Base-by-base conservation (phyloP, 2,797 vertebrate genomes). In the Novumbra hubbsi region DNA sequence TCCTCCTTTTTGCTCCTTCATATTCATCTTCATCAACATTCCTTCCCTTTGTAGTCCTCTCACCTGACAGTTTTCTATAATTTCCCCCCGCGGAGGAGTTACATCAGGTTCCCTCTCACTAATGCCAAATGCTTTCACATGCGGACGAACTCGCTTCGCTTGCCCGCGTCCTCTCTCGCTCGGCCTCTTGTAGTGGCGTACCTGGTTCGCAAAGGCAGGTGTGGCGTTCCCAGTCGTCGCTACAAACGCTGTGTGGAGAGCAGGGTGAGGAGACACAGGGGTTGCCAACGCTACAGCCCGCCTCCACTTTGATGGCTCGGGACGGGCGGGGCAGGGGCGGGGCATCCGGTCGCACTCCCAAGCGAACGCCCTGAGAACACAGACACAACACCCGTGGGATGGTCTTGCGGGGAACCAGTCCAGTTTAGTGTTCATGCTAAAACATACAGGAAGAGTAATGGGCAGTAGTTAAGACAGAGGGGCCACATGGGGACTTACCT, bases 141-240 rank as follows among this genome's bases (percentile, higher is more conserved):
- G 65, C 45, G 72, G 16, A 55, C 0, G 48, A 16, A 48, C 67
- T 60, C 5, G 17, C 45, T 65, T 34, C 34, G 27, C 19, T 48
- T 34, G 63, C 34, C 21, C 57, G 69, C 4, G 62, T n/a, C 27
- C 27, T 16, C 21, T 48, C 65, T 5, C 27, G 60, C 3, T 24
- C 27, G 17, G 12, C 45, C 50, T 60, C 38, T 45, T 0, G 45
- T 21, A 77, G 38, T 24, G 30, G 71, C 81, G 88, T 88, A 99
- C 98, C 97, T 88, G 97, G 93, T 83, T 94, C 91, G 77, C 98
- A 99, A 73, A 93, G 69, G 3, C 98, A 99, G 48, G 92, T 90
- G 81, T 97, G 95, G 5, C 91, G 93, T 87, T 97, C 96, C 98
- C 97, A 99, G 76, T 96, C 92, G 50, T 98, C 96, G 2, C 83